Conservation (phyloP, 1,140 invertebrate genomes). For the Schlechtendalia chinensis region DNA sequence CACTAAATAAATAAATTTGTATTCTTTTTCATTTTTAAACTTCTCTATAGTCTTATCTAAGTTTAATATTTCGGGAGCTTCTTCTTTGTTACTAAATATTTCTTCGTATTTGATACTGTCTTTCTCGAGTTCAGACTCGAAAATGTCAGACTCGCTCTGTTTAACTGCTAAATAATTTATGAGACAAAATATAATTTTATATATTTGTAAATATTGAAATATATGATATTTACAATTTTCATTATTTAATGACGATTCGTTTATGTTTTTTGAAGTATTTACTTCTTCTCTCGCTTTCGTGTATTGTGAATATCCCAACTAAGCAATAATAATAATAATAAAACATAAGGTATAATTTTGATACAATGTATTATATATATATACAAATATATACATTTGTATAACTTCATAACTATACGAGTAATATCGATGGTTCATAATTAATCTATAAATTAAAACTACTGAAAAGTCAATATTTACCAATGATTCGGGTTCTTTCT, state of each 20-base stretch:
- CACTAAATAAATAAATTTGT: slow-evolving; percentile 32
- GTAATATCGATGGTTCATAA: neutral
- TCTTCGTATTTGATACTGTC: neutral
- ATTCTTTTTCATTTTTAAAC: slow-evolving; percentile 7
- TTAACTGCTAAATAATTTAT: neutral
- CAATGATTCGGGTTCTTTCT: neutral
- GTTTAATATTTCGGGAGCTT: neutral
- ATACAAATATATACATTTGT: too few species aligned
- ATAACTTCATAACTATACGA: too few species aligned
- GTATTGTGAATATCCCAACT: neutral
- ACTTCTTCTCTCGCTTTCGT: neutral
- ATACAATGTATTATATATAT: too few species aligned
- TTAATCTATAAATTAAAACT: too few species aligned
- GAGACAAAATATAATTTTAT: neutral
- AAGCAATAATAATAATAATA: neutral
- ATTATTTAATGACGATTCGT: neutral
- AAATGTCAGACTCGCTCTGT: neutral
- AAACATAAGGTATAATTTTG: too few species aligned
- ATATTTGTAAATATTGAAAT: too few species aligned
- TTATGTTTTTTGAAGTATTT: neutral
- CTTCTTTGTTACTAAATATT: neutral
- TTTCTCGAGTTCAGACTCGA: neutral
- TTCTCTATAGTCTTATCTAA: neutral
- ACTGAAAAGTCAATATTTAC: neutral
- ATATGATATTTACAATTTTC: neutral